Conservation (phyloP, 2,113 vertebrate genomes). For the Pycnonotus jocosus region DNA sequence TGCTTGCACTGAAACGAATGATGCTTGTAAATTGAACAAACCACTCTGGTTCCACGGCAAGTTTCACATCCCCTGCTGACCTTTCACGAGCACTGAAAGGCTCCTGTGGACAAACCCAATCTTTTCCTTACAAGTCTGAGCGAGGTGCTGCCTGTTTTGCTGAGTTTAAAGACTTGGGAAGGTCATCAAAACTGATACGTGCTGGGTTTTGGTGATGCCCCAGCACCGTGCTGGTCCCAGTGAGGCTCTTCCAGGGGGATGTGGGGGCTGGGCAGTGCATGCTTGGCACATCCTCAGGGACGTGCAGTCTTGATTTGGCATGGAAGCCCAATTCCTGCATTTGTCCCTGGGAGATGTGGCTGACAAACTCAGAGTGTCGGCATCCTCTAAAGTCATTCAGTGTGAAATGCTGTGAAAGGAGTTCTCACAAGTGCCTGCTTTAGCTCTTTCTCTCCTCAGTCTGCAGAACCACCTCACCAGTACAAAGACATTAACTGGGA, state of each 20-base stretch:
- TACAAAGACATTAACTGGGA: not conserved
- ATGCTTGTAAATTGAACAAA: not conserved
- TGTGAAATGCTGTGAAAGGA: not conserved
- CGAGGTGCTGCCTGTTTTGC: not conserved
- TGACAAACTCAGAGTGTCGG: not conserved
- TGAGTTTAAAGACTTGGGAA: not conserved
- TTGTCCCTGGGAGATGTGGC: not conserved
- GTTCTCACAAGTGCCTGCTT: not conserved
- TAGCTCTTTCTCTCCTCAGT: not conserved
- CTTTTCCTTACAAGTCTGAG: not conserved
- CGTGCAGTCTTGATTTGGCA: fast-evolving
- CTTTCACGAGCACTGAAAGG: not conserved
- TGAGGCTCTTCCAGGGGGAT: fast-evolving
- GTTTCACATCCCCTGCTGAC: not conserved
- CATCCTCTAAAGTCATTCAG: not conserved
- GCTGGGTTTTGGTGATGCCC: fast-evolving
- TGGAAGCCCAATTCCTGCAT: not conserved
- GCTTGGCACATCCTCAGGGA: not conserved
- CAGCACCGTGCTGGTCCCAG: not conserved
- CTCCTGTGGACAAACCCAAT: not conserved
- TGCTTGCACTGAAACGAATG: not conserved
- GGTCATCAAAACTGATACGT: not conserved
- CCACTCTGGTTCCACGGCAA: fast-evolving
- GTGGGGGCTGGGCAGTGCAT: fast-evolving
- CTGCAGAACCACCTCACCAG: not conserved